phyloP scores from a whole-genome alignment of 2,797 vertebrate species.

The Hyperoplus immaculatus region DNA sequence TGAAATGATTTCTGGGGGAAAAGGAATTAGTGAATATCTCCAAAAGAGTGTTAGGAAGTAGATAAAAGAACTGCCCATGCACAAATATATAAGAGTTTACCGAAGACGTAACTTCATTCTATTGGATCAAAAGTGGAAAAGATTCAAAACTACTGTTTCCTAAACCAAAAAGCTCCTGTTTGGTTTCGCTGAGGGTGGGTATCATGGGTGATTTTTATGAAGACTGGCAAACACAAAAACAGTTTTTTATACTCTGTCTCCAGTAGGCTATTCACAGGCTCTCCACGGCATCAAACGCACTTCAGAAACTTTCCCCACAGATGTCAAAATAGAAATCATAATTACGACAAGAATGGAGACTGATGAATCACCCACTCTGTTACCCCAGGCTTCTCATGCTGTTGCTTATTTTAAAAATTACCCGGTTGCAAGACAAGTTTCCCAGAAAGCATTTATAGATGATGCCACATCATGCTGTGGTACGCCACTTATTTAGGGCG shows the following conservation, averaged over 20 bases:
- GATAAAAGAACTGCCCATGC: background rate
- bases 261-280: constrained; percentile 52
- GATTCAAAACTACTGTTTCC: constrained; percentile 6
- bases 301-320: constrained; percentile 61
- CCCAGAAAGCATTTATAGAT: constrained; percentile 29
- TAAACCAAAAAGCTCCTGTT: constrained; percentile 10
- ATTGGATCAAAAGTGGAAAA: constrained; percentile 1
- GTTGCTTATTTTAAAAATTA: constrained; percentile 54
- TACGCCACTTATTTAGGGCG: background rate
- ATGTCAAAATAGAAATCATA: constrained; percentile 75
- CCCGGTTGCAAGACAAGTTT: constrained; percentile 47
- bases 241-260: constrained; percentile 44
- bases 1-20: background rate
- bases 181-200: constrained; percentile 46
- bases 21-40: background rate
- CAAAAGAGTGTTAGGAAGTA: background rate
- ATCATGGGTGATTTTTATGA: constrained; percentile 53
- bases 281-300: constrained; percentile 49
- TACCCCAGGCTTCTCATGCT: constrained; percentile 44
- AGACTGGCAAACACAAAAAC: constrained; percentile 37
- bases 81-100: background rate
- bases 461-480: constrained; percentile 25
- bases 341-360: constrained; percentile 68
- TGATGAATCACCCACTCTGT: constrained; percentile 67
- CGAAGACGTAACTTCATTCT: background rate